These are phyloP conservation scores for Hemitrygon akajei DNA, from an alignment of 2,797 vertebrate genomes.

Conservation along the genomic window DNA sequence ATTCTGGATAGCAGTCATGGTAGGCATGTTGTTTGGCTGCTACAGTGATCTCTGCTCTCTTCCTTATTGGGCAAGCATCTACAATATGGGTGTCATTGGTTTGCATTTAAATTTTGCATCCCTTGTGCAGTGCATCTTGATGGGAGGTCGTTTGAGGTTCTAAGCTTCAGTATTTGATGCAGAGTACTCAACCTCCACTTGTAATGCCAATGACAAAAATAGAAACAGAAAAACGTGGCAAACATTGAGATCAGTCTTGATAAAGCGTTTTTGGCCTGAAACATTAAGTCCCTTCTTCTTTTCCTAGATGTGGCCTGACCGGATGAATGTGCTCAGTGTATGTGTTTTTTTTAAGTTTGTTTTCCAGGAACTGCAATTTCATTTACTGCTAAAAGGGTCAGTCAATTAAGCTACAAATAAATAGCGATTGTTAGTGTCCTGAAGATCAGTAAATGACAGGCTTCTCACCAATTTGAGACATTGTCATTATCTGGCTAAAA, in stretches of 20 bases:
- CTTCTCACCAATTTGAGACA: neutral
- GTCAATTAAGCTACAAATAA: neutral
- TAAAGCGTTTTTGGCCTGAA: too few relatives aligned
- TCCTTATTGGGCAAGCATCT: neutral
- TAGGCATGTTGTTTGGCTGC: neutral
- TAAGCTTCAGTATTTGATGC: neutral
- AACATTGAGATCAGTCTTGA: too few relatives aligned
- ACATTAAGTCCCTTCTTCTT: too few relatives aligned
- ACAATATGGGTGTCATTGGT: neutral
- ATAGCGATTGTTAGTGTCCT: neutral
- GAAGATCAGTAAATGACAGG: neutral
- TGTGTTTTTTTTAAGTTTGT: too few relatives aligned
- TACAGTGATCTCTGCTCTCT: neutral
- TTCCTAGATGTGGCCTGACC: too few relatives aligned
- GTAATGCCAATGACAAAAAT: neutral
- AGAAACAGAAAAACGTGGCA: too few relatives aligned
- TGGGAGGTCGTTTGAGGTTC: neutral
- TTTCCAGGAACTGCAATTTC: too few relatives aligned
- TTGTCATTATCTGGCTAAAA: neutral
- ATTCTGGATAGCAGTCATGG: neutral
- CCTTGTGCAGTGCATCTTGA: neutral
- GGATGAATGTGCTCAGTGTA: too few relatives aligned
- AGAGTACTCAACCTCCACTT: neutral
- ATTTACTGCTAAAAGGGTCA: too few relatives aligned
- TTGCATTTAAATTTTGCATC: neutral